Conservation (phyloP, 2,888 invertebrate species). For the Caenorhabditis virilis region DNA sequence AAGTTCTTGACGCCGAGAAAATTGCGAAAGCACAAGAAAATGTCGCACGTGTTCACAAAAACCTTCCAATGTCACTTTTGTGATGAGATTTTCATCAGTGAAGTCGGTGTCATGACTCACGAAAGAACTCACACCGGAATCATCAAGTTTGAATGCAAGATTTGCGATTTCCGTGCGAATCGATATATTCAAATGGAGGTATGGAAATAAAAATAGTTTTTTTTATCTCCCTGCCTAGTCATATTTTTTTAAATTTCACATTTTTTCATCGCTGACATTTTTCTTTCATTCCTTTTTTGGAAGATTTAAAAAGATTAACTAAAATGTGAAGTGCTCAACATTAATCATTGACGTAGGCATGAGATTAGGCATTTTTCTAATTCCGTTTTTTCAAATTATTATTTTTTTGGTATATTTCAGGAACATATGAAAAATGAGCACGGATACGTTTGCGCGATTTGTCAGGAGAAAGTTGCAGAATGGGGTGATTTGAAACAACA, state of each 20-base stretch:
- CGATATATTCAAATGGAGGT: constrained; percentile 62
- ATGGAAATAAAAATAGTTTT: too few species aligned
- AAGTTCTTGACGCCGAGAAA: constrained; percentile 67
- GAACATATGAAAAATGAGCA: constrained; percentile 56
- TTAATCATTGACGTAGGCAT: too few species aligned
- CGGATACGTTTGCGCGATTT: constrained; percentile 67
- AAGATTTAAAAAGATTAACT: too few species aligned
- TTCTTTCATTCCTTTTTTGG: too few species aligned
- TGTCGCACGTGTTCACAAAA: constrained; percentile 65
- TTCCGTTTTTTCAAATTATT: too few species aligned
- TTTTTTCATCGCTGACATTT: too few species aligned
- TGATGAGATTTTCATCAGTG: constrained; percentile 62
- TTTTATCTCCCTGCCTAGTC: too few species aligned
- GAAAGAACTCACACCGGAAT: constrained; percentile 69
- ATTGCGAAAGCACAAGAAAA: constrained; percentile 66
- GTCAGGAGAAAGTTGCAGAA: constrained; percentile 61
- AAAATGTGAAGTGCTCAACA: too few species aligned
- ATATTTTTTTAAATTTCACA: too few species aligned
- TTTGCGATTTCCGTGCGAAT: constrained; percentile 53
- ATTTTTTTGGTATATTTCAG: too few species aligned
- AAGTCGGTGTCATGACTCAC: constrained; percentile 58
- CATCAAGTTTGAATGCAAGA: constrained; percentile 67
- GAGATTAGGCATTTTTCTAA: too few species aligned
- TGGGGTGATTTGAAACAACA: constrained; percentile 66
- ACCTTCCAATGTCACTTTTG: constrained; percentile 67